Evolutionary conservation across 1,140 invertebrate genomes (phyloP).

Genomic region (Monochamus saltuarius): DNA sequence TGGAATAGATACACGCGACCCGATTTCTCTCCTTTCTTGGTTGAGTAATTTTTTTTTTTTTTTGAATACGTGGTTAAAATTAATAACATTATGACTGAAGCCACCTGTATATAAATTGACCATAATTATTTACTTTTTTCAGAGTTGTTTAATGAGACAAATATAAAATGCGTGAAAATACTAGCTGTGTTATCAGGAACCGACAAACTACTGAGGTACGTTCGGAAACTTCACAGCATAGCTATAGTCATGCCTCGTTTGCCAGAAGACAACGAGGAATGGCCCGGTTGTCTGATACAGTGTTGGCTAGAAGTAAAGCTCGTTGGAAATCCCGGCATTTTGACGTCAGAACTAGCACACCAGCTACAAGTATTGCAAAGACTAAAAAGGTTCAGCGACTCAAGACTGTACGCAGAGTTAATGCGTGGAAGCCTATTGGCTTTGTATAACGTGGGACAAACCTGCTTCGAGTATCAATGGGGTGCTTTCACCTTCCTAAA

Average conservation of each 20-base stretch:
- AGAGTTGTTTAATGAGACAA: constrained; percentile 62
- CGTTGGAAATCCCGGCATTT: constrained; percentile 71
- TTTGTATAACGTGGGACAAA: constrained; percentile 76
- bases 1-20: too few species aligned
- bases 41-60: too few species aligned
- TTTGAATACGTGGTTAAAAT: too few species aligned
- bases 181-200: constrained; percentile 55
- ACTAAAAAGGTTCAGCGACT: constrained; percentile 65
- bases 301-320: constrained; percentile 69
- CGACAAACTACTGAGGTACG: constrained; percentile 54
- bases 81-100: too few species aligned
- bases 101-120: background rate
- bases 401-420: constrained; percentile 83
- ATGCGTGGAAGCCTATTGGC: constrained; percentile 86
- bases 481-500: constrained; percentile 92
- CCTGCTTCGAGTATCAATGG: constrained; percentile 80
- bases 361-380: constrained; percentile 83
- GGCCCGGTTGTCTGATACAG: constrained; percentile 73
- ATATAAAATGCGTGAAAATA: constrained; percentile 73
- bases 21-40: too few species aligned
- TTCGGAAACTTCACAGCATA: constrained; percentile 61
- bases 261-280: constrained; percentile 60
- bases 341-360: constrained; percentile 75
- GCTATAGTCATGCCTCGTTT: constrained; percentile 63
- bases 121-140: constrained; percentile 20